These are phyloP conservation scores for Lycocerus yunnanus DNA, from an alignment of 2,888 invertebrate genomes.

Conservation along the genomic window DNA sequence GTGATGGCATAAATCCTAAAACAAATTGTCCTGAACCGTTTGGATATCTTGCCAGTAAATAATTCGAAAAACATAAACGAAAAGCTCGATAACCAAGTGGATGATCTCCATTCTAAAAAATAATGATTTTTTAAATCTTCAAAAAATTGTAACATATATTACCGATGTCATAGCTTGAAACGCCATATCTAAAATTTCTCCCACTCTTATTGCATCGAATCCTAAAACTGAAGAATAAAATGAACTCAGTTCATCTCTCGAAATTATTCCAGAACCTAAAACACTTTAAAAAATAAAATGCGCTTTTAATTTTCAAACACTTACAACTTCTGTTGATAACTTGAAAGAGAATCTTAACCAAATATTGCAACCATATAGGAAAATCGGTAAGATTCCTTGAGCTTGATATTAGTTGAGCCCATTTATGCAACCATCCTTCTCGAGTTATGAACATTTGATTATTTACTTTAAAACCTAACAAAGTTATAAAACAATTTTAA, in stretches of 20 bases:
- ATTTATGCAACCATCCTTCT: slow-evolving; percentile 73
- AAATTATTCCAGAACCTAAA: slow-evolving; percentile 68
- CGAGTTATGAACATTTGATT: slow-evolving; percentile 60
- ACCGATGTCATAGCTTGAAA: slow-evolving; percentile 76
- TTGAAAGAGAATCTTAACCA: slow-evolving; percentile 73
- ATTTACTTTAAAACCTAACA: slow-evolving; percentile 51
- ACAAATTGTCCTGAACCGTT: slow-evolving; percentile 78
- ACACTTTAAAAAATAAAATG: slow-evolving; percentile 36
- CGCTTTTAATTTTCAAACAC: slow-evolving; percentile 36
- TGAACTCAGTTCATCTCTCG: slow-evolving; percentile 67
- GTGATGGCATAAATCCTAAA: slow-evolving; percentile 65
- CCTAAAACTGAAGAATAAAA: slow-evolving; percentile 76
- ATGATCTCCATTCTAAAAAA: slow-evolving; percentile 70
- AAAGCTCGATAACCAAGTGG: slow-evolving; percentile 70
- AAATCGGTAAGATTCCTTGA: slow-evolving; percentile 64
- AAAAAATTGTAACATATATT: slow-evolving; percentile 48
- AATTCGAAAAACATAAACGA: slow-evolving; percentile 75
- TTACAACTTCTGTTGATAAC: slow-evolving; percentile 71
- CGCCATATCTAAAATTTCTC: slow-evolving; percentile 69
- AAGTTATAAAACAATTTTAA: not conserved
- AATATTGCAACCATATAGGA: slow-evolving; percentile 75
- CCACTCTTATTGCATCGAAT: slow-evolving; percentile 64
- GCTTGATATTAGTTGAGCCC: slow-evolving; percentile 63
- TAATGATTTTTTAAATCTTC: not conserved
- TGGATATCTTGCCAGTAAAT: slow-evolving; percentile 73